phyloP scores from a whole-genome alignment of 2,888 invertebrate species.

The Pristionchus arcanus region DNA sequence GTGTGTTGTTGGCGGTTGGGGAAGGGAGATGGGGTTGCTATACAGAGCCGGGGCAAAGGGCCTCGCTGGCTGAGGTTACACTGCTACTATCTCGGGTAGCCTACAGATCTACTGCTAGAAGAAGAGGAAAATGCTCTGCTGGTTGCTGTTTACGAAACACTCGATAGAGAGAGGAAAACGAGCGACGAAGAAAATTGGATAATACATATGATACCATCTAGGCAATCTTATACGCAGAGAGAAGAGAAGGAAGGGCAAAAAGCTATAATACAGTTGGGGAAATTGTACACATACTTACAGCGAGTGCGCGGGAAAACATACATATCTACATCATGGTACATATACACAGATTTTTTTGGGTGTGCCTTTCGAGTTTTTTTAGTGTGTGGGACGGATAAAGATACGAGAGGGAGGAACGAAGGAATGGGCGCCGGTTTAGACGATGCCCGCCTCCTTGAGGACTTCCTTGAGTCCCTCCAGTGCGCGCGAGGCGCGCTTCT shows the following conservation, averaged over 20 bases:
- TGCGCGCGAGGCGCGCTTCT: slow-evolving; percentile 23
- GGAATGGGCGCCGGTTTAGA: not conserved
- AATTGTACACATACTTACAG: slow-evolving; percentile 34
- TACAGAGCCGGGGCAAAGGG: slow-evolving; percentile 19
- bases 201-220: slow-evolving; percentile 52
- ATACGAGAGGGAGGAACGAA: not conserved
- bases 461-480: slow-evolving; percentile 34
- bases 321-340: slow-evolving; percentile 22
- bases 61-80: not conserved
- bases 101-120: slow-evolving; percentile 41
- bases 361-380: slow-evolving; percentile 51
- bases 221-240: not conserved
- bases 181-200: slow-evolving; percentile 33
- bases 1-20: slow-evolving; percentile 29
- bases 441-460: not conserved
- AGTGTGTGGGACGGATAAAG: not conserved
- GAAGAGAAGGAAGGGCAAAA: not conserved
- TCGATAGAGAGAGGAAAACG: not conserved
- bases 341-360: slow-evolving; percentile 54
- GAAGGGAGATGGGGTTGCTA: not conserved
- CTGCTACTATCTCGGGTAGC: not conserved
- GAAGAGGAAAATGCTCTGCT: slow-evolving; percentile 22
- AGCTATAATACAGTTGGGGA: slow-evolving; percentile 51
- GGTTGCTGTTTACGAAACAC: not conserved
- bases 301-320: not conserved